These are phyloP conservation scores for Sesamia inferens DNA, from an alignment of 2,888 invertebrate species.

Conservation along the genomic window DNA sequence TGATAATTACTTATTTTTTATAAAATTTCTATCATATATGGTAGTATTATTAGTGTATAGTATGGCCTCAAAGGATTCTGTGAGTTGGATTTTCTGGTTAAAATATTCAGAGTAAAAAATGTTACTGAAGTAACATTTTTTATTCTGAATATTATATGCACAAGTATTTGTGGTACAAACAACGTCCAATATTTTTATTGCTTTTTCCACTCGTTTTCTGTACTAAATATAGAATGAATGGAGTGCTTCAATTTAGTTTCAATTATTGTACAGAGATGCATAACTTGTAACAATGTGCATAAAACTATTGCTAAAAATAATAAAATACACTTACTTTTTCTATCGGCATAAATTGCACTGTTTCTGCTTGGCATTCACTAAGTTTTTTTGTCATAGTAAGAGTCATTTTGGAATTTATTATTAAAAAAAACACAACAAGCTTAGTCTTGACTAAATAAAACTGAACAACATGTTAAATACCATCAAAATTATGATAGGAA, in stretches of 20 bases:
- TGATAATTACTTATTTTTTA: not conserved
- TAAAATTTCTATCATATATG: not conserved
- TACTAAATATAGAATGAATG: not conserved
- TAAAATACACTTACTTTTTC: slow-evolving; percentile 81
- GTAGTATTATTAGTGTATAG: not conserved
- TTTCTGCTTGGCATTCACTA: slow-evolving; percentile 85
- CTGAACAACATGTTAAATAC: slow-evolving; percentile 35
- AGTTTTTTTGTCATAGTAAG: slow-evolving; percentile 87
- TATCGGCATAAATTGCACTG: slow-evolving; percentile 86
- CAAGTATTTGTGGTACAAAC: not conserved
- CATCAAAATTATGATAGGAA: not conserved
- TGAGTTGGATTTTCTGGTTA: not conserved
- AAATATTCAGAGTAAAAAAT: not conserved
- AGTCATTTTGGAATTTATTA: slow-evolving; percentile 75
- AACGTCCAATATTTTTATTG: not conserved
- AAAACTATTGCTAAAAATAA: not conserved
- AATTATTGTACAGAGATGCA: not conserved
- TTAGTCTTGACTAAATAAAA: slow-evolving; percentile 23
- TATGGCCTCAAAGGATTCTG: not conserved
- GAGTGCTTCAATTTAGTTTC: not conserved
- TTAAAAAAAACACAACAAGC: slow-evolving; percentile 27
- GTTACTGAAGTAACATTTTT: not conserved
- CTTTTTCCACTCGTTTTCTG: not conserved
- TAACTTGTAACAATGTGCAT: not conserved
- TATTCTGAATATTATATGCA: too few relatives aligned